Evolutionary conservation across 2,113 vertebrate species (phyloP).

Genomic region (Panthera leo): DNA sequence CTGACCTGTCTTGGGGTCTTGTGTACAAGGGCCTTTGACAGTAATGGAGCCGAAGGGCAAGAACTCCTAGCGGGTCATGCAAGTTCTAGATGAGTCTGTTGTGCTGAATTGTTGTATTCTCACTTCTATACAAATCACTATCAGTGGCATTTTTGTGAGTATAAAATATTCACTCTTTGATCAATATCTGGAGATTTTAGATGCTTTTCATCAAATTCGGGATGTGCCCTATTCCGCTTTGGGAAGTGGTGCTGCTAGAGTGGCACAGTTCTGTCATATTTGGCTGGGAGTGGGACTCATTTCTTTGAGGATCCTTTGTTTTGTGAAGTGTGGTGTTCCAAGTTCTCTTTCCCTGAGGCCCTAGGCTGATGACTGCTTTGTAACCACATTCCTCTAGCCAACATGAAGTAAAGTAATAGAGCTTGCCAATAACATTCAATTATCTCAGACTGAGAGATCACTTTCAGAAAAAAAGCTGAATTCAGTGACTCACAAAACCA

Average conservation of each 20-base stretch:
- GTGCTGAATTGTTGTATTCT: background rate
- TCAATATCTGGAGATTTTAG: background rate
- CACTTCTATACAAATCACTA: background rate
- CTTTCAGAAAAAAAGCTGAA: background rate
- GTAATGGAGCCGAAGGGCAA: background rate
- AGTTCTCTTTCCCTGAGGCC: background rate
- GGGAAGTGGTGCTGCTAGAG: background rate
- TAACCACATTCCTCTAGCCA: background rate
- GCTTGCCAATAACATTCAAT: background rate
- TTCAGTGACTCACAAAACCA: conserved; percentile 5
- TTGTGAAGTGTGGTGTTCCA: background rate
- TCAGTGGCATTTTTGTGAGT: background rate
- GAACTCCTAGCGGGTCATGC: background rate
- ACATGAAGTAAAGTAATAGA: background rate
- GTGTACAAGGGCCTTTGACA: background rate
- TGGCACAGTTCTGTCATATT: background rate
- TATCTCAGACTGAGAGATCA: background rate
- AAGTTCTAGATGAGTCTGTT: background rate
- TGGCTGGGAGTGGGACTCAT: background rate
- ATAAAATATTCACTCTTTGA: background rate
- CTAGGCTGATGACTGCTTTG: background rate
- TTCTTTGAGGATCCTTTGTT: conserved; percentile 20
- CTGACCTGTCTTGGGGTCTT: background rate
- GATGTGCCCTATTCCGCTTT: background rate
- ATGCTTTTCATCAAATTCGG: background rate